Evolutionary conservation across 2,113 vertebrate species (phyloP).

Genomic region (Protobothrops mucrosquamatus): DNA sequence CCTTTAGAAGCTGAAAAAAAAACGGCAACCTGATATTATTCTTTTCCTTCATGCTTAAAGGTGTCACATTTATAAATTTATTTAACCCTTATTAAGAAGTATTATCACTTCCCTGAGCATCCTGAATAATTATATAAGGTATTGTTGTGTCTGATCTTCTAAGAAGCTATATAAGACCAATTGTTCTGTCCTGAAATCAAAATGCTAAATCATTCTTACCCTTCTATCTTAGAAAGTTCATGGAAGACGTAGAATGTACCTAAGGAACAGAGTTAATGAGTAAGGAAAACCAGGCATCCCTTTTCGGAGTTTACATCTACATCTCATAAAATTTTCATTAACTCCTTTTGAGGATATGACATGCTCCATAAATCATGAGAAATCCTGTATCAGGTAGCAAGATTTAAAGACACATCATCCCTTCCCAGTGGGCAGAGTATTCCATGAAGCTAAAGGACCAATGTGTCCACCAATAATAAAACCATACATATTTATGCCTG

Average conservation of each 20-base stretch:
- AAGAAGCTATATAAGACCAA: background rate
- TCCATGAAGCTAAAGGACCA: background rate
- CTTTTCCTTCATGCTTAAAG: background rate
- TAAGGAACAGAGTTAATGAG: background rate
- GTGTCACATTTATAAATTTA: background rate
- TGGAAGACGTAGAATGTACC: background rate
- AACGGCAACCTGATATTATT: background rate
- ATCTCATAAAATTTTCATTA: background rate
- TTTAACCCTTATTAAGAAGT: background rate
- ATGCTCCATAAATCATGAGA: background rate
- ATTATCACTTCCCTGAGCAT: background rate
- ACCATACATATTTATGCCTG: fast-evolving
- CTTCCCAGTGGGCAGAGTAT: background rate
- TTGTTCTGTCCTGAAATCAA: background rate
- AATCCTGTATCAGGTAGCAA: background rate
- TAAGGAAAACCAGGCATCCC: background rate
- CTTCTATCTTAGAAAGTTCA: background rate
- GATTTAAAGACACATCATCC: background rate
- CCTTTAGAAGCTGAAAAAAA: background rate
- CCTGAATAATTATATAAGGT: background rate
- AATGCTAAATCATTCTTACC: background rate
- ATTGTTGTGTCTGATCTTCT: background rate
- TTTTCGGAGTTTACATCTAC: background rate
- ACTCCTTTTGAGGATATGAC: background rate
- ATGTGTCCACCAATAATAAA: slow-evolving; percentile 41